Percentiles rank a stretch among this genome's conserved stretches.
Conservation (phyloP, 2,888 invertebrate genomes). For the Amiota mariae region DNA sequence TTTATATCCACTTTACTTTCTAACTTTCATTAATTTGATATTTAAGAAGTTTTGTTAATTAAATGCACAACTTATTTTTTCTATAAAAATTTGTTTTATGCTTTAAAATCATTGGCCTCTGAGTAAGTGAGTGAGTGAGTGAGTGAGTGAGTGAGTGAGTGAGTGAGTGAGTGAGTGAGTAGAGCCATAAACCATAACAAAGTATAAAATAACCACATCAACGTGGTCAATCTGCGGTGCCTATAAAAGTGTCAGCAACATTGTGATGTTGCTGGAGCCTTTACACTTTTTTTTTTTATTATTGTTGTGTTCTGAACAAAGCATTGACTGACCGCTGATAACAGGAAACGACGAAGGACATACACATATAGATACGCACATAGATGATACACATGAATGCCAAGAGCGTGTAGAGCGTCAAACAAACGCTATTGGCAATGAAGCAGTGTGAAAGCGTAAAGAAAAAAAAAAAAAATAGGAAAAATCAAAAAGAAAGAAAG, state of each 20-base stretch:
- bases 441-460: slow-evolving; percentile 28
- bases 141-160: too few species aligned
- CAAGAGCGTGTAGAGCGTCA: background rate
- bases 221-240: slow-evolving; percentile 65
- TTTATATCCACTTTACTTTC: background rate
- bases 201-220: slow-evolving; percentile 15
- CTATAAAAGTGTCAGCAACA: slow-evolving; percentile 71
- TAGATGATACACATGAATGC: background rate
- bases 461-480: background rate
- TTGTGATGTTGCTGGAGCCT: slow-evolving; percentile 46
- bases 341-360: background rate
- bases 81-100: too few species aligned
- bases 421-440: slow-evolving; percentile 9
- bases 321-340: slow-evolving; percentile 21
- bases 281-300: slow-evolving; percentile 37
- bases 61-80: too few species aligned
- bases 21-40: too few species aligned
- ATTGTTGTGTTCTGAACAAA: slow-evolving; percentile 24
- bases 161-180: too few species aligned
- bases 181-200: too few species aligned
- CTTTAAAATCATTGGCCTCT: too few species aligned
- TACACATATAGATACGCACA: background rate
- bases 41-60: too few species aligned
- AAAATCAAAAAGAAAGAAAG: background rate
- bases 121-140: too few species aligned